Conservation (phyloP, 2,797 vertebrate genomes). For the Cercopithecus hamlyni region DNA sequence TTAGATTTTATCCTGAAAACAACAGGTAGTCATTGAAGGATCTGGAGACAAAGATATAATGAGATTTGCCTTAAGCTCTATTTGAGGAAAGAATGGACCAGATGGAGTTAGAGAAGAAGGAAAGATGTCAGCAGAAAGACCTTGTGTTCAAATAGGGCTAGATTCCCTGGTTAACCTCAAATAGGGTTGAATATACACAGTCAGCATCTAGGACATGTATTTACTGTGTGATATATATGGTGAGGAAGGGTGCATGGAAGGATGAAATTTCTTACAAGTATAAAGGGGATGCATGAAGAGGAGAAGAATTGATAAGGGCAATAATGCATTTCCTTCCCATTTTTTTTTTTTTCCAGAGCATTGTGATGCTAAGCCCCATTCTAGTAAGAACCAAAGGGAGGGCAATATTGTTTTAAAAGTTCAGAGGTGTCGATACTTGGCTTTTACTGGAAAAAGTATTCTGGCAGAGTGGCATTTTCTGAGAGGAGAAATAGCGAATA, state of each 20-base stretch:
- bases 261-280: not conserved
- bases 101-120: not conserved
- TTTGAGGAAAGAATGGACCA: not conserved
- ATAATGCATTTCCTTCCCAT: not conserved
- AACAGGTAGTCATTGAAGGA: not conserved
- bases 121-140: not conserved
- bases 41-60: not conserved
- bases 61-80: not conserved
- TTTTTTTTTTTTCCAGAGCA: not conserved
- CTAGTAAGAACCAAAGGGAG: not conserved
- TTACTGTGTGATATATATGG: not conserved
- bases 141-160: not conserved
- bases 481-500: not conserved
- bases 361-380: rapidly evolving
- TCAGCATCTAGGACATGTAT: not conserved
- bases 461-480: not conserved
- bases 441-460: not conserved
- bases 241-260: not conserved
- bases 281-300: not conserved
- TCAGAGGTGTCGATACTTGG: not conserved
- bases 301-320: not conserved
- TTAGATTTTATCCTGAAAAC: not conserved
- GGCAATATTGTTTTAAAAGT: not conserved
- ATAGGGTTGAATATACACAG: not conserved
- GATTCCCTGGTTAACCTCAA: not conserved